phyloP scores from a whole-genome alignment of 2,113 vertebrate genomes.

The Rynchops niger region DNA sequence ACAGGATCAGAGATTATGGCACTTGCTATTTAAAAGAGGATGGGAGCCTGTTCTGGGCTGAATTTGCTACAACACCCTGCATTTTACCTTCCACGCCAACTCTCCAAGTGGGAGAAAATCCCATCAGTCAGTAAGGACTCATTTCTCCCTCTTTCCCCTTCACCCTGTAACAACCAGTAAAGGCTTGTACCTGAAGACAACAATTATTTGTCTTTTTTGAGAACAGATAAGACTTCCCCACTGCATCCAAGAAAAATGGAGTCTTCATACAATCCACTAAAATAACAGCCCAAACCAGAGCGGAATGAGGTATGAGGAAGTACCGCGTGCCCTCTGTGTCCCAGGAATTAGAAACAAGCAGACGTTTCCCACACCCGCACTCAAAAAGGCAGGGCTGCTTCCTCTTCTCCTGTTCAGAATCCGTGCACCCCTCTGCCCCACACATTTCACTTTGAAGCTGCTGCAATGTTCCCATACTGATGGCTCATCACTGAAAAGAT shows the following conservation, averaged over 20 bases:
- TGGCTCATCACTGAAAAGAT: background rate
- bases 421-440: background rate
- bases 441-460: background rate
- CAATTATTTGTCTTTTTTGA: background rate
- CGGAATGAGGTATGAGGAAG: background rate
- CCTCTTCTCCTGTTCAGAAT: background rate
- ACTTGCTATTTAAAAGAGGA: background rate
- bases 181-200: background rate
- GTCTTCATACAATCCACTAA: background rate
- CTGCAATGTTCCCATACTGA: background rate
- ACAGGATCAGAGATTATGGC: background rate
- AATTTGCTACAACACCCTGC: background rate
- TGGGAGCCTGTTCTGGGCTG: background rate
- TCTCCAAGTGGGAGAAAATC: background rate
- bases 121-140: background rate
- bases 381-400: background rate
- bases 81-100: background rate
- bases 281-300: background rate
- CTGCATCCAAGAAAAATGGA: background rate
- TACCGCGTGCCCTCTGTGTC: background rate
- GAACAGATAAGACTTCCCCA: background rate
- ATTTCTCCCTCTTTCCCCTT: background rate
- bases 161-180: rapidly evolving
- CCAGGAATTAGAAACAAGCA: background rate
- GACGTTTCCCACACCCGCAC: constrained; percentile 14